Evolutionary conservation across 2,888 invertebrate species (phyloP), one percentile per base, ranked within the genome.

Genomic region (Uloborus plumipes): DNA sequence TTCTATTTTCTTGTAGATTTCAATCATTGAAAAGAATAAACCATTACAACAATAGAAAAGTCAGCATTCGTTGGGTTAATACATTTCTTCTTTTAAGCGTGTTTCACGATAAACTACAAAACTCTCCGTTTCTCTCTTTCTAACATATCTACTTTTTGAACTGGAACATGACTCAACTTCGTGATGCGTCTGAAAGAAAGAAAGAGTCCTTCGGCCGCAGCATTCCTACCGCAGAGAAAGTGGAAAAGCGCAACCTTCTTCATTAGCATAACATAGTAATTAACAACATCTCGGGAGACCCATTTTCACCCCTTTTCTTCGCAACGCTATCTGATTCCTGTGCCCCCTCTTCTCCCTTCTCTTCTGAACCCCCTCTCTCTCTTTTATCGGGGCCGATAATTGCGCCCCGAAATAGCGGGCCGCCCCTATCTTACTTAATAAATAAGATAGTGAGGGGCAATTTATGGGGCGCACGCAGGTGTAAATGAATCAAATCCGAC

Each of bases 261-360:
- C 74, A 84, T 84, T 84, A 84, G 50, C 79, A 75, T 69, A 81
- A 81, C 79, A 59, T 65, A 20, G 77, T 84, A 84, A 84, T 84
- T 84, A 84, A 81, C 77, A 70, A 70, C 76, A 69, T 81, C 84
- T 76, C 74, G 51, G 69, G 73, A 58, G 71, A 20, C 20, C 47
- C 47, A 64, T 67, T 61, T 39, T 50, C 65, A 22, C 58, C 47
- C 64, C 50, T 51, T 58, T 78, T 65, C 55, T 61, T 39, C 58
- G 26, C 49, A 18, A n/a, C 47, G n/a, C 20, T 31, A 49, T 58
- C 74, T 26, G 58, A 75, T 59, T 20, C 20, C n/a, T 15, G 39
- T 11, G n/a, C n/a, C n/a, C n/a, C 39, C 9, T 39, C 39, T 64
- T 18, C 39, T 31, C 64, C 64, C 39, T 47, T 39, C 64, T 31